Conservation (phyloP, 2,888 invertebrate species). For the Meliscaeva auricollis region DNA sequence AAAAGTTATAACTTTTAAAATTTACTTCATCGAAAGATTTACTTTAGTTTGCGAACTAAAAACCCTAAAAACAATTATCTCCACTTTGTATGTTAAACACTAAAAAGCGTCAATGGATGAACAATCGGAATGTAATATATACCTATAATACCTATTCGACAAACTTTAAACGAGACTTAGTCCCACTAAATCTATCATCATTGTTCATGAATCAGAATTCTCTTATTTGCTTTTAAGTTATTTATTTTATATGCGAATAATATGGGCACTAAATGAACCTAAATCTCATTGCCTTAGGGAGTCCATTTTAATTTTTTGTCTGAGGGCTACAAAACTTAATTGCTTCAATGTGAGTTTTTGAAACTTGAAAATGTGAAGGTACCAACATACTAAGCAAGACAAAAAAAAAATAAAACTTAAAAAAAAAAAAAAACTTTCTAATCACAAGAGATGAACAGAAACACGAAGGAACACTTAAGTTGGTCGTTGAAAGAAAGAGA, state of each 20-base stretch:
- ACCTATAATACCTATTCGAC: too few species aligned
- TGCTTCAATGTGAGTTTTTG: slow-evolving; percentile 55
- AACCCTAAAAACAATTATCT: not conserved
- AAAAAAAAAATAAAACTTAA: not conserved
- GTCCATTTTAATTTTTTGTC: not conserved
- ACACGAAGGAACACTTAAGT: slow-evolving; percentile 52
- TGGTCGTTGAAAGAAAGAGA: slow-evolving; percentile 42
- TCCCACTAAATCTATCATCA: not conserved
- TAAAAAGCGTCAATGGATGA: too few species aligned
- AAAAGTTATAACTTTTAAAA: too few species aligned
- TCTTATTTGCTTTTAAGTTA: slow-evolving; percentile 21
- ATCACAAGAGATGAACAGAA: slow-evolving; percentile 52
- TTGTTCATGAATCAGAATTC: too few species aligned
- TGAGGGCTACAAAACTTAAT: slow-evolving; percentile 53
- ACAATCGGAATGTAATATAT: too few species aligned
- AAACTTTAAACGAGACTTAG: not conserved
- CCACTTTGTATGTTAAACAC: too few species aligned
- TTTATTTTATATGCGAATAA: slow-evolving; percentile 43
- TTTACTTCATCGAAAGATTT: too few species aligned
- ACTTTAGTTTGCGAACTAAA: not conserved
- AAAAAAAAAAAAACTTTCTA: slow-evolving; percentile 51
- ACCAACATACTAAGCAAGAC: slow-evolving; percentile 36
- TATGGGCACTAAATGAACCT: slow-evolving; percentile 47
- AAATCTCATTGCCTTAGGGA: slow-evolving; percentile 23
- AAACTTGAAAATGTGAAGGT: slow-evolving; percentile 58